Conservation (phyloP, 1,140 invertebrate genomes). For the Drosophila sp. region DNA sequence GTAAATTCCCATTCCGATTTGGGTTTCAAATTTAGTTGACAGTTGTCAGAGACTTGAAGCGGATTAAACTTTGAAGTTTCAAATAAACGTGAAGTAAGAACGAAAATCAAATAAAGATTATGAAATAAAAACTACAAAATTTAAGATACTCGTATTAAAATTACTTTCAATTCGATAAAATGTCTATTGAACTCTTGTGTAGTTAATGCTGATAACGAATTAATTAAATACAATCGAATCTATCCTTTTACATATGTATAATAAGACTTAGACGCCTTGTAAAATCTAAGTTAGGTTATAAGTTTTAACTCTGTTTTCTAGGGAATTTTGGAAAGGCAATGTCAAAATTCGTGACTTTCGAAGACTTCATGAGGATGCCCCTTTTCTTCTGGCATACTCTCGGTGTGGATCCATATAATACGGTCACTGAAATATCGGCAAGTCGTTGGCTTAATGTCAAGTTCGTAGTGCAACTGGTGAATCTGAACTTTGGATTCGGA, state of each 20-base stretch:
- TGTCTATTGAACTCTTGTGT: too few relatives aligned
- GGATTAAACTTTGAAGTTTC: background rate
- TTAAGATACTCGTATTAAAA: too few relatives aligned
- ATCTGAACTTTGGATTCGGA: conserved; percentile 36
- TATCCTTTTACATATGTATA: too few relatives aligned
- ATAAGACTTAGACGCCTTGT: too few relatives aligned
- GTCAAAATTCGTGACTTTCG: background rate
- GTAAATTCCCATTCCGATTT: background rate
- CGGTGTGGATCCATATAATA: conserved; percentile 51
- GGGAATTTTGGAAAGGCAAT: too few relatives aligned
- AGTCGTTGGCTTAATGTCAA: conserved; percentile 1
- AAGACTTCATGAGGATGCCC: conserved; percentile 53
- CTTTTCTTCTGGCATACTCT: conserved; percentile 47
- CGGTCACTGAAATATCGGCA: background rate
- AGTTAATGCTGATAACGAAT: too few relatives aligned
- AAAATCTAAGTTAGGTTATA: too few relatives aligned
- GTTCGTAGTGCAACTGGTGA: conserved; percentile 38
- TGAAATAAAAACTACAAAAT: too few relatives aligned
- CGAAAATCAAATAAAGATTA: too few relatives aligned
- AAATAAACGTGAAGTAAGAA: background rate
- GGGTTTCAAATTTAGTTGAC: conserved; percentile 18
- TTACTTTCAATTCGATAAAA: too few relatives aligned
- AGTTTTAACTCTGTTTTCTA: too few relatives aligned
- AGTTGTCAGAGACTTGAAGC: conserved; percentile 7
- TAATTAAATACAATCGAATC: too few relatives aligned